Evolutionary conservation across 2,797 vertebrate species (phyloP), one percentile per base, ranked within the genome.

Genomic region (Taenioides sp.): DNA sequence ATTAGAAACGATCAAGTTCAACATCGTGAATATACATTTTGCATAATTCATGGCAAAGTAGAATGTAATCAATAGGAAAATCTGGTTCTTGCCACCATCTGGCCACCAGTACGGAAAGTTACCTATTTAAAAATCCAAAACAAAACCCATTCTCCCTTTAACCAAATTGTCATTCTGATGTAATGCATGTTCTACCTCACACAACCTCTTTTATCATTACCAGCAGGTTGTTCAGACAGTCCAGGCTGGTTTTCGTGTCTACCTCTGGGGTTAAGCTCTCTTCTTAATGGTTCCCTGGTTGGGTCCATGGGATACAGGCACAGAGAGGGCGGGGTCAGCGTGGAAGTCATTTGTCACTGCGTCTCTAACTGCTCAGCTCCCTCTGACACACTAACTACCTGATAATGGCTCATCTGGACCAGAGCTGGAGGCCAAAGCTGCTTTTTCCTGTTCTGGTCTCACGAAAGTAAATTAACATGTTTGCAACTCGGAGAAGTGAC

Each of bases 371-470:
- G 64, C 71, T 59, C 76, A 74, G 81, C 79, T 80, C 69, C 70
- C 50, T 28, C 78, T 86, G 84, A 89, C 85, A 80, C 78, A 71
- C 43, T 88, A 89, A 90, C 85, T 82, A 86, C 86, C 75, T 80
- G 73, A 84, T 87, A 88, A 89, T 87, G 73, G 88, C 75, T 88
- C 86, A 89, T 89, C 85, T 87, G 89, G 86, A 80, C 79, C 40
- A 83, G 89, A 90, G 83, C 85, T 88, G 87, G 78, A 82, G 54
- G 52, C 64, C 74, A 65, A 67, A 7, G 65, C 50, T 25, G 17
- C 23, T 60, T 62, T n/a, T 65, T 71, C 74, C 80, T 76, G 70
- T 20, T 22, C 65, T 78, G 68, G 77, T 74, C 68, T 80, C 70
- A 76, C 59, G 62, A 25, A 47, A 67, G 27, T n/a, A 69, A 66